Conservation (phyloP, 1,140 invertebrate species). For the Drosophila equinoxialis region DNA sequence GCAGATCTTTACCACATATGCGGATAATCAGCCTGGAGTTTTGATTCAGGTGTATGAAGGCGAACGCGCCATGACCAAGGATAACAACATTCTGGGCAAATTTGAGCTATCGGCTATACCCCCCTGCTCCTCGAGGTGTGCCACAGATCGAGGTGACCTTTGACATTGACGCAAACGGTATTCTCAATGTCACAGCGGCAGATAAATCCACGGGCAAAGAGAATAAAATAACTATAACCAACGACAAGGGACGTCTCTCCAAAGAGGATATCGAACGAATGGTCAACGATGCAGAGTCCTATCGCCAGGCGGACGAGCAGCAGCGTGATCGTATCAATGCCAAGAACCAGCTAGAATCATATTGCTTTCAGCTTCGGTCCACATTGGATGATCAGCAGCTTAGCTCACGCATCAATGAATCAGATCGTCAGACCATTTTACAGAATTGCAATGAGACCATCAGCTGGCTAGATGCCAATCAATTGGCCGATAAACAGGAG, state of each 20-base stretch:
- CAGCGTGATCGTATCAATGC: slow-evolving; percentile 94
- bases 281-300: slow-evolving; percentile 98
- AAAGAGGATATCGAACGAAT: slow-evolving; percentile 99
- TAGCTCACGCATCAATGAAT: slow-evolving; percentile 93
- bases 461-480: slow-evolving; percentile 97
- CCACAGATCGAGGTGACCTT: slow-evolving; percentile 97
- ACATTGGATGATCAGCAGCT: slow-evolving; percentile 95
- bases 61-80: slow-evolving; percentile 95
- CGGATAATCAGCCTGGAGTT: slow-evolving; percentile 97
- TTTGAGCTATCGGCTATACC: slow-evolving; percentile 97
- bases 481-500: slow-evolving; percentile 95
- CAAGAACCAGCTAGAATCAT: slow-evolving; percentile 96
- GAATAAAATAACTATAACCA: slow-evolving; percentile 99
- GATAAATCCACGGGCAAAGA: slow-evolving; percentile 97
- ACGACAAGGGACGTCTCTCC: slow-evolving; percentile 97
- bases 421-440: slow-evolving; percentile 92
- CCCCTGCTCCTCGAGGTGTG: slow-evolving; percentile 94
- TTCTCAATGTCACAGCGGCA: slow-evolving; percentile 93
- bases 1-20: slow-evolving; percentile 97
- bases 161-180: slow-evolving; percentile 95
- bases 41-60: slow-evolving; percentile 95
- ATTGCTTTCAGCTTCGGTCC: slow-evolving; percentile 98
- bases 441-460: slow-evolving; percentile 97
- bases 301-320: slow-evolving; percentile 94
- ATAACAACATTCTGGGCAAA: slow-evolving; percentile 96